Conservation (phyloP, 2,797 vertebrate genomes). For the Siniperca undulata region DNA sequence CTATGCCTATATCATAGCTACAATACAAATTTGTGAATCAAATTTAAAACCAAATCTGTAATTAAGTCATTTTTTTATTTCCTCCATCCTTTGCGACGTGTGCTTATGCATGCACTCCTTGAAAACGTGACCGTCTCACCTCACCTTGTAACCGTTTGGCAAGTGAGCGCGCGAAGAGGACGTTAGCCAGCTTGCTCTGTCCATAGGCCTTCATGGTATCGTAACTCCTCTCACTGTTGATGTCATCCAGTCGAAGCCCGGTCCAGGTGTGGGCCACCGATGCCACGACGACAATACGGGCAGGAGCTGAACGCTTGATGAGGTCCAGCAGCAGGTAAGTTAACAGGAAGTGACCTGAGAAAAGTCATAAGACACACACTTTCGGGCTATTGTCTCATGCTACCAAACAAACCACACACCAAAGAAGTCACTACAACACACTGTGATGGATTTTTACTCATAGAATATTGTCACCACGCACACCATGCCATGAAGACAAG, state of each 20-base stretch:
- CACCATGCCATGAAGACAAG: neutral
- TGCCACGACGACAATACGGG: constrained; percentile 90
- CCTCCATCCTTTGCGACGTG: neutral
- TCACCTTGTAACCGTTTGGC: constrained; percentile 90
- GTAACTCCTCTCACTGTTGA: constrained; percentile 92
- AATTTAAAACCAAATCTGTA: constrained; percentile 1
- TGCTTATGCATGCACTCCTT: neutral
- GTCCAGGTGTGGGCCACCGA: constrained; percentile 91
- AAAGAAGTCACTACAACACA: neutral
- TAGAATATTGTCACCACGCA: neutral
- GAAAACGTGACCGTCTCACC: constrained; percentile 62
- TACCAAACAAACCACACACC: neutral
- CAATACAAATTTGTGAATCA: neutral
- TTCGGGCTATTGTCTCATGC: neutral
- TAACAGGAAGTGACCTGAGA: constrained; percentile 92
- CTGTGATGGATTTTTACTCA: neutral
- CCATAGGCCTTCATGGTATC: constrained; percentile 89
- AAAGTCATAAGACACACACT: constrained; percentile 7
- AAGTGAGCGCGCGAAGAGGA: constrained; percentile 90
- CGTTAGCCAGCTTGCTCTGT: constrained; percentile 95
- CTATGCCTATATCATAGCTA: neutral
- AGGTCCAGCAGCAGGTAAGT: constrained; percentile 91
- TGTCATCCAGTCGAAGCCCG: constrained; percentile 89
- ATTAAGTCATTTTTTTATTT: neutral
- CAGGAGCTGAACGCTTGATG: constrained; percentile 89